Evolutionary conservation across 2,113 vertebrate species (phyloP), one percentile per base, ranked within the genome.

Genomic region (Chionodraco myersi): DNA sequence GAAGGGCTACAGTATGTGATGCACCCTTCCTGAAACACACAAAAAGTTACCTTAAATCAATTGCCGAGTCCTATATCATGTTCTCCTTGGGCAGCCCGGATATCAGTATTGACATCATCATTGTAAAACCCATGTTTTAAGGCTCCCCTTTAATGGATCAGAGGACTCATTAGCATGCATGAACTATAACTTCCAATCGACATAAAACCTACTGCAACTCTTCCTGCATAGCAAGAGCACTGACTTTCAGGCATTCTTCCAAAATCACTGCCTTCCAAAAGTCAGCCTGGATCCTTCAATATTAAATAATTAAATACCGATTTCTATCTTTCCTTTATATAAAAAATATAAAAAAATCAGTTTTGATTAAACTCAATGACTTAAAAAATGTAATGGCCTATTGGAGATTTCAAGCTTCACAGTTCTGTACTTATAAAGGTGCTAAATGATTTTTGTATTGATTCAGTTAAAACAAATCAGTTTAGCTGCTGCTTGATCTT

Each of bases 91-190:
- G 70, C 45, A 65, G 64, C 54, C 44, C 57, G 59, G 82, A 82
- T 74, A 61, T 79, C 64, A 56, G 34, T 77, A 82, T 87, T 41
- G 86, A 86, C 54, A 69, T 68, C 48, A 76, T 90, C 67, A 80
- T 63, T 77, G 36, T 79, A 91, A 92, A 89, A 91, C 80, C 91
- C 71, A 26, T 62, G 80, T 86, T 85, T 93, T 86, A 86, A 88
- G 76, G 82, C 79, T 88, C 83, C 69, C 52, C 61, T 79, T 78
- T 79, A 65, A 87, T 87, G 56, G 75, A 91, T 92, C 86, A 89
- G 82, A 77, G 51, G 70, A 80, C 87, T 94, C 89, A 92, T 94
- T 94, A 92, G 89, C 85, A 94, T 94, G 92, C 88, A 91, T 83
- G 82, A 85, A 80, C 84, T 86, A 84, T 83, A 67, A 87, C 72